Base-by-base conservation (phyloP, 2,888 invertebrate species). In the Lottia gigantea region DNA sequence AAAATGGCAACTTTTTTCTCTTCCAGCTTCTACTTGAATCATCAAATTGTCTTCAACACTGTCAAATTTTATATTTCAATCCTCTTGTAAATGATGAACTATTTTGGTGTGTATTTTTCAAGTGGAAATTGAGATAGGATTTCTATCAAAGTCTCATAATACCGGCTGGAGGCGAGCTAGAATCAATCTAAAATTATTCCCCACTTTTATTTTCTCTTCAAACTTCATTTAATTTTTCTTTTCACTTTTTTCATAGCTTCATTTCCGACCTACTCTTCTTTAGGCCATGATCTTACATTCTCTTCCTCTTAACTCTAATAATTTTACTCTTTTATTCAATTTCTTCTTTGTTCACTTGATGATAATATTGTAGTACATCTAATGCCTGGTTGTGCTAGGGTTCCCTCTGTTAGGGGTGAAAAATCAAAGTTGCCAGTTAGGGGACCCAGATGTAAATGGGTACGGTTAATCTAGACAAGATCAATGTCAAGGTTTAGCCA, bases 141-240 rank as follows among this genome's bases (percentile, higher is more conserved):
- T 19, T 55, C 55, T 55, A 55, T 55, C 23, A 55, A 55, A 55
- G 40, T 55, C 55, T 55, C n/a, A 55, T 55, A 55, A 23, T 55
- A 23, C 23, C 6, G 55, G 14, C 55, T 23, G n/a, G 55, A 19
- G 55, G 55, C 55, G 11, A 55, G 19, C 7, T 40, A 3, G 7
- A 40, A 40, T 40, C 40, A 40, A 40, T 40, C 40, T 40, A 40
- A 40, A 40, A 40, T 40, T 40, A 40, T 40, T 46, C 47, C 63
- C 46, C 47, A 31, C 46, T 46, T 46, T 16, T 68, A n/a, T 23
- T 49, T 70, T 45, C 62, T 45, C 62, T 25, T 70, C 66, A 45
- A 40, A 40, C 46, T 55, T 31, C 45, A 25, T 61, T 67, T 31
- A 26, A 40, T 55, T 61, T 61, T 40, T 61, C 55, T 61, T 66